Base-by-base conservation (phyloP, 2,113 vertebrate genomes). In the Onychostruthus taczanowskii region DNA sequence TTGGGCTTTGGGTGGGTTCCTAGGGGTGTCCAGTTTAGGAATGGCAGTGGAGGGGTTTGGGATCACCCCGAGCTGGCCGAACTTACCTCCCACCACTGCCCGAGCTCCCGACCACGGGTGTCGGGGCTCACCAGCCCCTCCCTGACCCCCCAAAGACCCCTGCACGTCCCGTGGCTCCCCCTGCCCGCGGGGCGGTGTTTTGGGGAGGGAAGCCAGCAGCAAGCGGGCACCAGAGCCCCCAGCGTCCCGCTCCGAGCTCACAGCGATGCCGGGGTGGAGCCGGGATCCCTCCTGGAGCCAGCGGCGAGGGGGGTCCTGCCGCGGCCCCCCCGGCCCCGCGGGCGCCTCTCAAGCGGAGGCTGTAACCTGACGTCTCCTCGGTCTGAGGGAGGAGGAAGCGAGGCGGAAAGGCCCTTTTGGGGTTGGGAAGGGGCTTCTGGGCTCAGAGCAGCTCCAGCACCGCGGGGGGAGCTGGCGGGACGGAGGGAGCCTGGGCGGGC, bases 381-480 rank as follows among this genome's bases (percentile, higher is more conserved):
- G 53, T 41, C 4, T 53, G 90, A 63, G 87, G 49, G 89, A 72
- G 49, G 89, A 80, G 82, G 53, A 81, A 73, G 69, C 64, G 53
- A 90, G 82, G 83, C 19, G 10, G 52, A 50, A 94, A 84, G 31
- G 53, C 77, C 81, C 23, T 0, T 59, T 90, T 92, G 79, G 94
- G 92, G 18, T 16, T 88, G 87, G 95, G 83, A 95, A 92, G 47
- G 95, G 75, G 69, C 83, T 93, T 69, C 64, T 87, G 87, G 49
- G 92, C 90, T 39, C 41, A 27, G 64, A 13, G 79, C 81, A 59
- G 78, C 94, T 92, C 92, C 87, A 81, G 77, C 86, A 59, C 52
- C 77, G 68, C 27, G 61, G 50, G 75, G 58, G 68, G 59, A 74
- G 82, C 82, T 74, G 69, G 89, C 56, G 16, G n/a, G 58, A 89